Base-by-base conservation (phyloP, 2,113 vertebrate species). In the Tretioscincus oriximinensis region DNA sequence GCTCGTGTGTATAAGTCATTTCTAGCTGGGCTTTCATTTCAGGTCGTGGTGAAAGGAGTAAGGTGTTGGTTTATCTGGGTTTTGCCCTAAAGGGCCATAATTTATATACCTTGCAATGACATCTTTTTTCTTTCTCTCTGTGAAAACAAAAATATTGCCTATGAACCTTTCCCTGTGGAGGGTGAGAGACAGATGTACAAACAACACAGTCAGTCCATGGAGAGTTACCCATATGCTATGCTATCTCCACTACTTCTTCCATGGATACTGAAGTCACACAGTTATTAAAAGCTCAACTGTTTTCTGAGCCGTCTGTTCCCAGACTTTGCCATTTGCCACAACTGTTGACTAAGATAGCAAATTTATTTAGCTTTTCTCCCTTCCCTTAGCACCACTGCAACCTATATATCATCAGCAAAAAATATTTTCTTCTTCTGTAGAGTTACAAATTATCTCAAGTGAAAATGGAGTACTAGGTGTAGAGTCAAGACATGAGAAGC, bases 231-330 rank as follows among this genome's bases (percentile, higher is more conserved):
- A 79, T 49, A 63, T 69, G 64, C 28, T 69, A 51, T 60, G 35
- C 22, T 79, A n/a, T 74, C 77, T 84, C 77, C 35, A 69, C 70
- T 78, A 69, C 70, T 74, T 69, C 49, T 84, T 74, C 28, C 63
- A 61, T 79, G 71, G 77, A 74, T 84, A 68, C 77, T 69, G 51
- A 79, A 79, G 35, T 84, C 76, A 49, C 64, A 79, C 65, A 22
- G 73, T 79, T 84, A 74, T 79, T 84, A 78, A 75, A 79, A 78
- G 82, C 70, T 84, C 63, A 84, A 73, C 82, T 68, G 51, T 84
- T 73, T 74, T 69, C 28, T 49, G 77, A 68, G 76, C 76, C 63
- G n/a, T 73, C 82, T 84, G 76, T 84, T 79, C 64, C 24, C 64
- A 47, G 28, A 31, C 82, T 51, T 51, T 69, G 71, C 51, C 77